phyloP scores from a whole-genome alignment of 2,113 vertebrate species.

The Crypturellus undulatus region DNA sequence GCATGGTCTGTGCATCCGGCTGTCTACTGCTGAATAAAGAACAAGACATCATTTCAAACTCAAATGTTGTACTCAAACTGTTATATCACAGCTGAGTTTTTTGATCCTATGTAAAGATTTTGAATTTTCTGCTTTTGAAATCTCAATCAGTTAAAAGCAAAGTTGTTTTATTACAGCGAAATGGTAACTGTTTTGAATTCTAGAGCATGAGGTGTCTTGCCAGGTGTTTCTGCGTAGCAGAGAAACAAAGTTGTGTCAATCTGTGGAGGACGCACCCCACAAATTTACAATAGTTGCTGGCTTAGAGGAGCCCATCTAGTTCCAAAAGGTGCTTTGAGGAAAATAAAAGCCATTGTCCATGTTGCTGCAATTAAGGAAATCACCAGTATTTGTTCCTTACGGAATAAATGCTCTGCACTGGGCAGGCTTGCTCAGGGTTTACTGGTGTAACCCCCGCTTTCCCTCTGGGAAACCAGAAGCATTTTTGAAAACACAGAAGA shows the following conservation, averaged over 20 bases:
- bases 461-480: slow-evolving; percentile 19
- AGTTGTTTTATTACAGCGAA: background rate
- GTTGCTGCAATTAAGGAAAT: background rate
- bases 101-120: background rate
- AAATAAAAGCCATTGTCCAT: background rate
- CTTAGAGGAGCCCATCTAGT: background rate
- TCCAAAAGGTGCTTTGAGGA: background rate
- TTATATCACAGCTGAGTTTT: background rate
- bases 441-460: slow-evolving; percentile 36
- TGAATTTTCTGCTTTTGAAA: background rate
- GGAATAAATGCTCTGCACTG: background rate
- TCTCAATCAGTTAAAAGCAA: background rate
- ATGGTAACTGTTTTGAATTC: background rate
- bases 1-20: background rate
- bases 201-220: background rate
- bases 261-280: background rate
- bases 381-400: background rate
- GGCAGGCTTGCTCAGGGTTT: slow-evolving; percentile 49
- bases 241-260: background rate
- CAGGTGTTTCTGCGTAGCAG: background rate
- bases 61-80: accelerated
- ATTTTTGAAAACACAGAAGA: slow-evolving; percentile 43
- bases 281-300: background rate
- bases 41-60: background rate
- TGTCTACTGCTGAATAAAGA: background rate